Base-by-base conservation (phyloP, 2,113 vertebrate genomes). In the Raja brachyura region DNA sequence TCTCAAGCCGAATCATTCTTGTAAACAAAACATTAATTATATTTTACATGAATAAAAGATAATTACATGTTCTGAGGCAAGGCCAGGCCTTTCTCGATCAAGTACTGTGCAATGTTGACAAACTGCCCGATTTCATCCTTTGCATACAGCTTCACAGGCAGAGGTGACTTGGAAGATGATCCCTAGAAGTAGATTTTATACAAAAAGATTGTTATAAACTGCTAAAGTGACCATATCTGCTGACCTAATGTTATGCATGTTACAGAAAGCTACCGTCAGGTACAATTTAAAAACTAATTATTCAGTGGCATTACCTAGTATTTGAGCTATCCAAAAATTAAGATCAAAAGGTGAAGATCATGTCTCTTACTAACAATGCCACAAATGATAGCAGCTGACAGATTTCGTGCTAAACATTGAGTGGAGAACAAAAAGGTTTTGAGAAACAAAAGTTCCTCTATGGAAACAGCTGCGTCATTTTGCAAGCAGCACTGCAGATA, bases 1-100 rank as follows among this genome's bases (percentile, higher is more conserved):
- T 56, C 79, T 83, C 79, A 83, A 83, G 54, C 48, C 25, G 22
- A 83, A 83, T 83, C 33, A 86, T 61, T 61, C 81, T 14, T 25
- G 25, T 63, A 66, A 66, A 61, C 4, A 59, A 61, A 61, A 0
- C 0, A 48, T 48, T 48, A 16, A 88, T 18, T 56, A 83, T 3
- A 66, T 1, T 85, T 73, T 22, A 90, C 2, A 63, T 66, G 9
- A 73, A 92, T 22, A 73, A 33, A 73, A 48, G 6, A 25, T 73
- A 92, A 18, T 83, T 95, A 96, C 95, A 96, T 98, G 95, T 95
- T 96, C 75, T 97, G 96, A 94, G 95, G 97, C 78, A 99, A 96
- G 61, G 98, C 98, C 93, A 99, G 96, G 68, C 98, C 98, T 94
- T 97, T 96, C 68, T 95, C 95, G 95, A 97, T 94, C 93, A 99